Evolutionary conservation across 23 tunicate species (phyloP).

Genomic region (Aplidium turbinatum): DNA sequence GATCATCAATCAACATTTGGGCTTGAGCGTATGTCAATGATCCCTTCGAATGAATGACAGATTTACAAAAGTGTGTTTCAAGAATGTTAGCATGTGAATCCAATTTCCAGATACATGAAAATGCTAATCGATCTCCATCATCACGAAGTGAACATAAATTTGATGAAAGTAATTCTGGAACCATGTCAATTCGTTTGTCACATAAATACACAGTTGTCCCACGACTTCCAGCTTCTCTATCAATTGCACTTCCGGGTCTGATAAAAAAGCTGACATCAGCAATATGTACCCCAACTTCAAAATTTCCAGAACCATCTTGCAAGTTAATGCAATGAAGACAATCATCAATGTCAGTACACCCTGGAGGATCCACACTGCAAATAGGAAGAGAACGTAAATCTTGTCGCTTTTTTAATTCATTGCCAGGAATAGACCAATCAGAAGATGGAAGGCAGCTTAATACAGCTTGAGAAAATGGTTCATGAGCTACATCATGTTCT

Average conservation of each 20-base stretch:
- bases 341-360: slow-evolving; percentile 99
- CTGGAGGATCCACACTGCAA: slow-evolving; percentile 99
- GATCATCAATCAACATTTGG: slow-evolving; percentile 93
- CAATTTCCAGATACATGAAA: slow-evolving; percentile 96
- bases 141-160: slow-evolving; percentile 97
- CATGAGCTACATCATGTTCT: slow-evolving; percentile 98
- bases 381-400: slow-evolving; percentile 80
- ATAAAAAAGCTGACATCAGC: slow-evolving; percentile 98
- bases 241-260: slow-evolving; percentile 81
- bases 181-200: slow-evolving; percentile 99
- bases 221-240: slow-evolving; percentile 75
- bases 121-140: slow-evolving; percentile 97
- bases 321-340: slow-evolving; percentile 74
- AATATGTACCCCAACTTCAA: slow-evolving; percentile 98
- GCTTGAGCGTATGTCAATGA: slow-evolving; percentile 98
- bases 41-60: slow-evolving; percentile 83
- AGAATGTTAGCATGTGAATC: slow-evolving; percentile 83
- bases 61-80: slow-evolving; percentile 73
- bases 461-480: slow-evolving; percentile 95
- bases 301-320: slow-evolving; percentile 47
- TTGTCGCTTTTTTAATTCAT: slow-evolving; percentile 61
- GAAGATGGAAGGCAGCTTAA: slow-evolving; percentile 87
- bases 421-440: slow-evolving; percentile 78
- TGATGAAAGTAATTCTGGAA: slow-evolving; percentile 91
- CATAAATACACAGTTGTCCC: slow-evolving; percentile 96